These are phyloP conservation scores for Struthio camelus DNA, from an alignment of 2,113 vertebrate species.

Conservation along the genomic window DNA sequence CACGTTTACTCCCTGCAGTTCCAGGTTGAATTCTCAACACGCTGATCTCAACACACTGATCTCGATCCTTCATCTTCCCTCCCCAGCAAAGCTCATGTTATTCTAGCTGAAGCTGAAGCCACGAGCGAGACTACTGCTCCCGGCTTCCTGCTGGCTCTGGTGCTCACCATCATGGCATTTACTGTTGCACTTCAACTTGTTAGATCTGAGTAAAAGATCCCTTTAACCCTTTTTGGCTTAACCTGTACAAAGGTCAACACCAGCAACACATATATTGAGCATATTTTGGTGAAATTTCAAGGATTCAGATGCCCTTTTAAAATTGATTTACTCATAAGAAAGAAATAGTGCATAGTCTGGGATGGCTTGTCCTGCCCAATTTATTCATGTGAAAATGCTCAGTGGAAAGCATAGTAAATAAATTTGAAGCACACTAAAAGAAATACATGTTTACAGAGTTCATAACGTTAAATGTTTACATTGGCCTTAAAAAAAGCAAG, in stretches of 20 bases:
- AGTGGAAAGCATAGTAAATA: background rate
- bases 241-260: background rate
- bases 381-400: background rate
- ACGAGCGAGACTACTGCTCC: background rate
- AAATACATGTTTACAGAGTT: background rate
- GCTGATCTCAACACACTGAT: background rate
- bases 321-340: background rate
- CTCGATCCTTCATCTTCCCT: background rate
- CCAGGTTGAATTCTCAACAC: background rate
- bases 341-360: background rate
- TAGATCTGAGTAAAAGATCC: background rate
- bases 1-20: background rate
- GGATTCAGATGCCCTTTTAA: background rate
- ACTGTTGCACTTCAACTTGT: background rate
- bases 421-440: background rate
- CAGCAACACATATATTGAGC: background rate
- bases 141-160: too few species aligned
- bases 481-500: background rate
- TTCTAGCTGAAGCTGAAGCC: background rate
- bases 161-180: background rate
- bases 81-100: background rate
- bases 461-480: background rate
- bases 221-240: background rate
- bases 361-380: background rate
- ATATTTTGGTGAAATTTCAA: background rate